These are phyloP conservation scores for Lymantria monacha DNA, from an alignment of 2,888 invertebrate genomes.

Conservation along the genomic window DNA sequence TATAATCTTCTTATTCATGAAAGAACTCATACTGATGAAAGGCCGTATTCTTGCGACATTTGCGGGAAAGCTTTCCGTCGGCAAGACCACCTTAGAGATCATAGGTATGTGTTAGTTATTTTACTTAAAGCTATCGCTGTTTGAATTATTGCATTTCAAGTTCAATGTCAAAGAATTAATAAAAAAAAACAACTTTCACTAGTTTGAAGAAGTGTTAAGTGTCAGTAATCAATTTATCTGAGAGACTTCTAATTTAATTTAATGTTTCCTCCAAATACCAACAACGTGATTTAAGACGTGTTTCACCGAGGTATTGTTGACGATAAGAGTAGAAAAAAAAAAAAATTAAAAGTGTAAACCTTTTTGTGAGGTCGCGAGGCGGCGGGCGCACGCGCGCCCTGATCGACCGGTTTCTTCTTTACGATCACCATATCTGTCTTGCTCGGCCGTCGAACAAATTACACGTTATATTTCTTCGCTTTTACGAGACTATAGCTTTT, in stretches of 20 bases:
- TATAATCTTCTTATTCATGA: constrained; percentile 99
- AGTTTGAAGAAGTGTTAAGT: constrained; percentile 19
- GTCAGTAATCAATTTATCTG: constrained; percentile 38
- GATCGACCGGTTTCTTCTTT: constrained; percentile 76
- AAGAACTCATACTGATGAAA: constrained; percentile 97
- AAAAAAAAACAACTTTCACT: constrained; percentile 37
- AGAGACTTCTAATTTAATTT: constrained; percentile 56
- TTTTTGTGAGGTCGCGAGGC: constrained; percentile 79
- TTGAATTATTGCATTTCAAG: constrained; percentile 26
- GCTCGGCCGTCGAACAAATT: constrained; percentile 78
- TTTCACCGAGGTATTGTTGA: constrained; percentile 69
- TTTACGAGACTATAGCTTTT: constrained; percentile 74
- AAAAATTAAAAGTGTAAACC: constrained; percentile 72
- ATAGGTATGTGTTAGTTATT: constrained; percentile 83
- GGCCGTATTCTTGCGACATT: constrained; percentile 97
- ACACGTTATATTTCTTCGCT: constrained; percentile 80
- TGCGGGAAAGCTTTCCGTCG: constrained; percentile 97
- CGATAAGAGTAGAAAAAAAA: constrained; percentile 66
- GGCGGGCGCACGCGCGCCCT: constrained; percentile 75
- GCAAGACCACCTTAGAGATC: constrained; percentile 96
- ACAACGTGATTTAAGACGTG: constrained; percentile 69
- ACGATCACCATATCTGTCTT: constrained; percentile 80
- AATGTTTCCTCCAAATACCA: constrained; percentile 62
- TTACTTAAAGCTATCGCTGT: constrained; percentile 12
- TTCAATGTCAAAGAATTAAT: constrained; percentile 5